These are phyloP conservation scores for Scaptomyza graminum DNA, from an alignment of 1,140 invertebrate species.

Conservation along the genomic window DNA sequence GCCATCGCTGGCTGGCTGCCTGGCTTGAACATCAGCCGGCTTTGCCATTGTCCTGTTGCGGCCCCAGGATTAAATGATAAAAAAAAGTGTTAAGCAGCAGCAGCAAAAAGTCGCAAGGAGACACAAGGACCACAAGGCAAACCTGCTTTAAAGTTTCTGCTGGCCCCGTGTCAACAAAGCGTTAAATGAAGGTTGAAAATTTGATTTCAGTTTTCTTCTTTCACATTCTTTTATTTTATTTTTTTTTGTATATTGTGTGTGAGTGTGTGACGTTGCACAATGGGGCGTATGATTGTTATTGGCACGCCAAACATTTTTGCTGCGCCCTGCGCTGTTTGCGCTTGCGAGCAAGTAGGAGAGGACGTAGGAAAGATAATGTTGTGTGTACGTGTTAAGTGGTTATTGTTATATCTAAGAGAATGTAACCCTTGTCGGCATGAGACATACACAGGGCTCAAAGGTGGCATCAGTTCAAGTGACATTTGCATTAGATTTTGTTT, in stretches of 20 bases:
- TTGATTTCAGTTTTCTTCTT: constrained; percentile 55
- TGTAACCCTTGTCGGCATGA: constrained; percentile 1
- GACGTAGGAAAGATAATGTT: constrained; percentile 24
- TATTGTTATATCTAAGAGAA: constrained; percentile 49
- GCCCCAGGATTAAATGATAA: constrained; percentile 64
- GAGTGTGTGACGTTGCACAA: constrained; percentile 44
- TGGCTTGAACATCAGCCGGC: constrained; percentile 5
- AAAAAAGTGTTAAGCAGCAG: constrained; percentile 55
- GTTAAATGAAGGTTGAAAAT: constrained; percentile 69
- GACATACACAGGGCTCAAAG: constrained; percentile 2
- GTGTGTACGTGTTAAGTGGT: constrained; percentile 65
- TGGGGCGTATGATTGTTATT: constrained; percentile 70
- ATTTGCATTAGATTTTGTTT: constrained; percentile 60
- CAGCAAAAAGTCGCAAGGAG: constrained; percentile 15
- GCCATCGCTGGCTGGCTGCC: constrained; percentile 12
- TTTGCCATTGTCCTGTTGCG: constrained; percentile 37
- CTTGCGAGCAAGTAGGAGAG: constrained; percentile 12
- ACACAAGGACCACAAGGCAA: constrained; percentile 18
- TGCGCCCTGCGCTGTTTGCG: constrained; percentile 38
- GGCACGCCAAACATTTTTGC: constrained; percentile 37
- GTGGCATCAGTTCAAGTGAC: constrained; percentile 33
- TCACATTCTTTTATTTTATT: background rate
- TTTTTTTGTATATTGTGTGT: too few species aligned
- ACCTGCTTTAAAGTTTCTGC: constrained; percentile 46
- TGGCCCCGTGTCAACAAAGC: constrained; percentile 48